A percentile compares a stretch with the other conserved stretches of the same genome.
Evolutionary conservation across 2,888 invertebrate species (phyloP).

Genomic region (Pyrrhia umbra): DNA sequence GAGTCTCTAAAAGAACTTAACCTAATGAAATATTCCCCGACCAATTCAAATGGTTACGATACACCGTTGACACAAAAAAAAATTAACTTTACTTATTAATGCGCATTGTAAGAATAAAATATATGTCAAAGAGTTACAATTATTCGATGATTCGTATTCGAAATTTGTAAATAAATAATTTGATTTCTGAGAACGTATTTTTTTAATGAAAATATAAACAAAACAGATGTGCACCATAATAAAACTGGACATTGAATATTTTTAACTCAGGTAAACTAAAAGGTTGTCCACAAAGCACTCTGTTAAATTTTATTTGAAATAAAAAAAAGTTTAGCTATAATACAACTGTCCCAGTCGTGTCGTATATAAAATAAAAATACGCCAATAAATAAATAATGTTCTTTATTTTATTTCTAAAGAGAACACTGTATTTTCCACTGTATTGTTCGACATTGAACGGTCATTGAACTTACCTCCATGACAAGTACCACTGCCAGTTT

Average conservation of each 20-base stretch:
- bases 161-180: background rate
- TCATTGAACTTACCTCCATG: background rate
- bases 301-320: constrained; percentile 1
- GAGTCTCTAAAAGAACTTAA: no score
- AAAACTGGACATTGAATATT: background rate
- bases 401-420: constrained; percentile 4
- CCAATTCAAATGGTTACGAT: no score
- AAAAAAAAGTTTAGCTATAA: background rate
- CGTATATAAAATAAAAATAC: background rate
- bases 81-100: no score
- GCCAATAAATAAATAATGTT: background rate
- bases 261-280: background rate
- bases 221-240: background rate
- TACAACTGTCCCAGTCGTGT: background rate
- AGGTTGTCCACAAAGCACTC: background rate
- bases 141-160: no score
- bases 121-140: no score
- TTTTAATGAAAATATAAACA: no score
- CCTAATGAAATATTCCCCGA: no score
- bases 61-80: no score
- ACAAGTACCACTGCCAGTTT: constrained; percentile 9
- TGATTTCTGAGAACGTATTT: background rate
- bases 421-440: background rate
- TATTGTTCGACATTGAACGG: constrained; percentile 11
- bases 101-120: no score